Evolutionary conservation across 2,113 vertebrate species (phyloP), one percentile per base, ranked within the genome.

Genomic region (Bufo bufo): DNA sequence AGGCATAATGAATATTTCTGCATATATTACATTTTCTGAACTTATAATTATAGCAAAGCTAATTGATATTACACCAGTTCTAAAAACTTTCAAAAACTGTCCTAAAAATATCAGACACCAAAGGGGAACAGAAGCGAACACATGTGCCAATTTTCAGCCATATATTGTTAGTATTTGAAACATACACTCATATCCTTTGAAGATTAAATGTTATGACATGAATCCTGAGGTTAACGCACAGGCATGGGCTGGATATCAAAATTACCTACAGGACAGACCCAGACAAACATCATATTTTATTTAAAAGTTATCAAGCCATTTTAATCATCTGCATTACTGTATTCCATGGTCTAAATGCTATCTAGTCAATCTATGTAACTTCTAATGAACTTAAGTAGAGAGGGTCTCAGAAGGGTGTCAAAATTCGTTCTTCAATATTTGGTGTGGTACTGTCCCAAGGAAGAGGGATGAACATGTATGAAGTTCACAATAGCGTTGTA

Each of bases 1-100:
- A 71, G 63, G 8, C 50, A 71, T 52, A 65, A 71, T 84, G 33
- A 84, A 54, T 84, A 71, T 81, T 43, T 71, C 23, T n/a, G 14
- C 23, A 49, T n/a, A 65, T 65, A 65, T 33, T 33, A 33, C 33
- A 33, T 33, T 33, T 33, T 33, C 33, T 33, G 33, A 33, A 33
- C 33, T 33, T 65, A 9, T 13, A 69, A 66, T n/a, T 52, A n/a
- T 12, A 66, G 20, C 43, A 54, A 33, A 4, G 23, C 49, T 69
- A 63, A 66, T n/a, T 45, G 14, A 23, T 7, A 54, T 50, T 14
- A 11, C 17, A 20, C 17, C 7, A 75, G 50, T 50, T 75, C 19
- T 9, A 72, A 50, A 75, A 16, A 61, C 17, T 19, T 61, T 61
- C 14, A 61, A 9, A 66, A 23, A 66, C 77, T 13, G 14, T 43